These are phyloP conservation scores for Hartigia nigra DNA, from an alignment of 2,888 invertebrate genomes.

Conservation along the genomic window DNA sequence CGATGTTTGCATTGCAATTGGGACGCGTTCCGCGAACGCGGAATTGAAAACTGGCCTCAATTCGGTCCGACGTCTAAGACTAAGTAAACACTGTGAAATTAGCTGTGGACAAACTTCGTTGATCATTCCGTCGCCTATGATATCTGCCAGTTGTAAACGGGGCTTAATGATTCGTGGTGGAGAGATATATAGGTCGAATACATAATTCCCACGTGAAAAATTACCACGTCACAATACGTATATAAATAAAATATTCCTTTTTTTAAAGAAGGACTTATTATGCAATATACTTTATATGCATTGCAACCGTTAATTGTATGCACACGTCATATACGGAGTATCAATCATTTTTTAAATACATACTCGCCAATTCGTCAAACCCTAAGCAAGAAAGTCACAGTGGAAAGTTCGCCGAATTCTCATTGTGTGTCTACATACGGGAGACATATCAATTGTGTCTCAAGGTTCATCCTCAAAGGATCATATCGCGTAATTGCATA, in stretches of 20 bases:
- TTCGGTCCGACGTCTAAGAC: slow-evolving; percentile 20
- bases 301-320: not conserved
- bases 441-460: not conserved
- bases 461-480: not conserved
- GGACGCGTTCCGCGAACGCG: slow-evolving; percentile 57
- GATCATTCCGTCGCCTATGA: not conserved
- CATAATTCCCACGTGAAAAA: no score
- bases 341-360: not conserved
- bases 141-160: not conserved
- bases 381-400: not conserved
- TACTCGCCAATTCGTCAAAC: not conserved
- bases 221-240: no score
- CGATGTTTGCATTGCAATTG: slow-evolving; percentile 44
- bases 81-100: not conserved
- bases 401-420: not conserved
- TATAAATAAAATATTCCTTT: not conserved
- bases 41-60: slow-evolving; percentile 57
- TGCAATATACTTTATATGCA: not conserved
- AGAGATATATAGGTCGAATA: not conserved
- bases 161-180: not conserved
- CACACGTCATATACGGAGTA: not conserved
- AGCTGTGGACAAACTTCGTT: not conserved
- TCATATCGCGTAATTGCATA: not conserved
- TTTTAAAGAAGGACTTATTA: not conserved
- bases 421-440: not conserved